phyloP scores from a whole-genome alignment of 2,888 invertebrate species.

The Germaria angustata region DNA sequence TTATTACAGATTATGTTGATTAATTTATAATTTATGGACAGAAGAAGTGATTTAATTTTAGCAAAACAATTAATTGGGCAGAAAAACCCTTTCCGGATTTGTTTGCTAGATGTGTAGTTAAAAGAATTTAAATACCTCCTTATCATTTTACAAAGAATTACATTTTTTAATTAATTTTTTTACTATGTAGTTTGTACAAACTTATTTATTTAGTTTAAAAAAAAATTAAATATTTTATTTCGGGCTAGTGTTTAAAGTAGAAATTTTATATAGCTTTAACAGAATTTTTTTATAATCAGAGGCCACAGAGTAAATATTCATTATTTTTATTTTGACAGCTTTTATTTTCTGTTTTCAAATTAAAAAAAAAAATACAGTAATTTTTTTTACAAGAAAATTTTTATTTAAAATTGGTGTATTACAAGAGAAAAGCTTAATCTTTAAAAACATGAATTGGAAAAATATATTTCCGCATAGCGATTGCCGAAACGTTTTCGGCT shows the following conservation, averaged over 20 bases:
- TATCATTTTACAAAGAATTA: constrained; percentile 22
- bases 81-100: constrained; percentile 1
- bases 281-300: too few relatives aligned
- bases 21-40: constrained; percentile 52
- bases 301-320: too few relatives aligned
- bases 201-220: constrained; percentile 28
- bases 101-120: constrained; percentile 25
- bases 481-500: too few relatives aligned
- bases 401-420: too few relatives aligned
- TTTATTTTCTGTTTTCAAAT: too few relatives aligned
- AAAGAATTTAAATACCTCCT: constrained; percentile 56
- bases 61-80: background rate
- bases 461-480: too few relatives aligned
- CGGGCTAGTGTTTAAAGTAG: background rate
- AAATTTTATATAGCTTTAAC: too few relatives aligned
- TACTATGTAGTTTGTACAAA: constrained; percentile 13
- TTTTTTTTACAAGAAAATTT: too few relatives aligned
- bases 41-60: background rate
- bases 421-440: too few relatives aligned
- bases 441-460: too few relatives aligned
- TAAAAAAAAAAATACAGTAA: too few relatives aligned
- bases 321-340: too few relatives aligned
- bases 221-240: background rate
- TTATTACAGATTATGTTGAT: constrained; percentile 76
- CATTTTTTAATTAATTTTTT: constrained; percentile 1